Evolutionary conservation across 1,140 invertebrate species (phyloP).

Genomic region (Luehdorfia chinensis): DNA sequence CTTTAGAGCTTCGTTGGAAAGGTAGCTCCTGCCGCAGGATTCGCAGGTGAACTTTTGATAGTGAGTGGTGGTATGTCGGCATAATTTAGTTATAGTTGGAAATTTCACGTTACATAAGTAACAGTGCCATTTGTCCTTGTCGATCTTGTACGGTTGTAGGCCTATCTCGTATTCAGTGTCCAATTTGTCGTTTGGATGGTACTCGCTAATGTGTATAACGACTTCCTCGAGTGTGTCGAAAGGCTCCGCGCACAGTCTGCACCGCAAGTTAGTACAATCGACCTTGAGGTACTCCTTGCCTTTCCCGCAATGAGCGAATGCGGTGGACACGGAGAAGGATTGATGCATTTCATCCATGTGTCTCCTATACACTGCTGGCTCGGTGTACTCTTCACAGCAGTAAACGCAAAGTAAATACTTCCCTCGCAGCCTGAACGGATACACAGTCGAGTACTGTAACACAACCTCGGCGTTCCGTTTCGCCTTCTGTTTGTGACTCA

Average conservation of each 20-base stretch:
- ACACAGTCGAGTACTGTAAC: slow-evolving; percentile 56
- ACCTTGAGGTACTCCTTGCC: slow-evolving; percentile 47
- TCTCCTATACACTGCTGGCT: slow-evolving; percentile 34
- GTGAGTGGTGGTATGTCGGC: slow-evolving; percentile 53
- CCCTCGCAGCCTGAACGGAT: slow-evolving; percentile 57
- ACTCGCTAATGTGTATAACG: slow-evolving; percentile 36
- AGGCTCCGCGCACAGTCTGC: slow-evolving; percentile 32
- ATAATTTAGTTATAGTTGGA: slow-evolving; percentile 39
- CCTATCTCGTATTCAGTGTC: slow-evolving; percentile 38
- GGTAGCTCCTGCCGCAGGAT: slow-evolving; percentile 51
- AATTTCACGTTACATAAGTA: slow-evolving; percentile 48
- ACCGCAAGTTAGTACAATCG: slow-evolving; percentile 40
- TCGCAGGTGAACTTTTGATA: slow-evolving; percentile 60
- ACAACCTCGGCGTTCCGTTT: slow-evolving; percentile 61
- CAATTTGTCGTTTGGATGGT: slow-evolving; percentile 28
- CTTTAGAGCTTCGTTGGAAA: slow-evolving; percentile 47
- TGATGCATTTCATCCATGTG: slow-evolving; percentile 43
- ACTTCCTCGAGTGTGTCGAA: slow-evolving; percentile 33
- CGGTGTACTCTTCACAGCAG: slow-evolving; percentile 51
- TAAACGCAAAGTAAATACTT: slow-evolving; percentile 57
- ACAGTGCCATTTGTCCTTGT: slow-evolving; percentile 48
- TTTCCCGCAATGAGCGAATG: slow-evolving; percentile 36
- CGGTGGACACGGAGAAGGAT: slow-evolving; percentile 37
- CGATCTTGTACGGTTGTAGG: slow-evolving; percentile 50
- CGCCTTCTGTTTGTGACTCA: slow-evolving; percentile 36